Conservation (phyloP, 2,797 vertebrate genomes). For the Hydrocynus forskahlii region DNA sequence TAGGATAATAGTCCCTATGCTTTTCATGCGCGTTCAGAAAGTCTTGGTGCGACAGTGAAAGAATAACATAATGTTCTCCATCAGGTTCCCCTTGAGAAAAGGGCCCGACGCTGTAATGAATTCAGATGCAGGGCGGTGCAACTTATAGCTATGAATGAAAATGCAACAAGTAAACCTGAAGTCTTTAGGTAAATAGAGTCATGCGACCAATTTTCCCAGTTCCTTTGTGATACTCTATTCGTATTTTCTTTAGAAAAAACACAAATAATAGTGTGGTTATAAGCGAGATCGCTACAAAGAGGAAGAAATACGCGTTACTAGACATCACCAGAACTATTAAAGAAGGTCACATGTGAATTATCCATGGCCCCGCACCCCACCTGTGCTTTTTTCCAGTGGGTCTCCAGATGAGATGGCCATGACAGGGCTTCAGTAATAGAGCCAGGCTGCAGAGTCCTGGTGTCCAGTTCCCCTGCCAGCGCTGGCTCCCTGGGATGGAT, state of each 20-base stretch:
- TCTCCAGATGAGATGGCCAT: constrained; percentile 54
- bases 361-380: constrained; percentile 50
- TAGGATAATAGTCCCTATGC: constrained; percentile 4
- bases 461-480: constrained; percentile 56
- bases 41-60: neutral
- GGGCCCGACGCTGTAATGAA: constrained; percentile 7
- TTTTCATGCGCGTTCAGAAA: constrained; percentile 29
- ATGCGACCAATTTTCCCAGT: neutral
- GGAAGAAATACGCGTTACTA: constrained; percentile 13
- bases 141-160: constrained; percentile 7
- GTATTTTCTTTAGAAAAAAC: neutral
- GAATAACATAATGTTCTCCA: constrained; percentile 3
- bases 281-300: neutral
- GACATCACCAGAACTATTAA: constrained; percentile 30
- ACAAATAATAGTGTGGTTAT: neutral
- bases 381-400: constrained; percentile 55
- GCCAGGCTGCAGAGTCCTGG: constrained; percentile 46
- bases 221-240: neutral
- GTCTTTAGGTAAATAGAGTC: neutral
- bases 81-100: constrained; percentile 6
- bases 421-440: constrained; percentile 52
- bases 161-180: neutral
- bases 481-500: constrained; percentile 51
- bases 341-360: constrained; percentile 49
- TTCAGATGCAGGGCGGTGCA: constrained; percentile 11